Evolutionary conservation across 1,140 invertebrate species (phyloP).

Genomic region (Contarinia nasturtii): DNA sequence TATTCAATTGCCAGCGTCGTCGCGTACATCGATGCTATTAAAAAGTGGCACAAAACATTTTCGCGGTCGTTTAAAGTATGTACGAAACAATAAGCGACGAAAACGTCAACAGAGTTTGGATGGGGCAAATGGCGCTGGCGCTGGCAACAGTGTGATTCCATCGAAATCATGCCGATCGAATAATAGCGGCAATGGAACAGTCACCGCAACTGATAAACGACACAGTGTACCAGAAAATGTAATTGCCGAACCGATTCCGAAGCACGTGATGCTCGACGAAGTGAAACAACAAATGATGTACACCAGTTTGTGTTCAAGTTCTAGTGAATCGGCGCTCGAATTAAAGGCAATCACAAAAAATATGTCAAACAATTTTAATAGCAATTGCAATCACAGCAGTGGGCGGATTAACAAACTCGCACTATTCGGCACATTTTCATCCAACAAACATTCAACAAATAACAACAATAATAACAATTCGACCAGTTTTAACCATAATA

Average conservation of each 20-base stretch:
- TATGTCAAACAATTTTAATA: constrained; percentile 8
- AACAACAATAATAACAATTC: constrained; percentile 21
- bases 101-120: constrained; percentile 15
- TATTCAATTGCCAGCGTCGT: neutral
- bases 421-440: no score
- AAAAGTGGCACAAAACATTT: neutral
- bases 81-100: constrained; percentile 3
- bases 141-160: constrained; percentile 11
- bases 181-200: no score
- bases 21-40: no score
- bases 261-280: constrained; percentile 71
- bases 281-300: constrained; percentile 49
- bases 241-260: constrained; percentile 39
- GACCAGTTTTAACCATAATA: constrained; percentile 7
- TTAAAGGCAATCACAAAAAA: neutral
- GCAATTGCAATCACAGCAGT: constrained; percentile 22
- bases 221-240: constrained; percentile 28
- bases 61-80: constrained; percentile 1
- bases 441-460: constrained; percentile 5
- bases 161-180: neutral
- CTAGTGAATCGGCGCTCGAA: neutral
- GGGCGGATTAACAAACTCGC: constrained; percentile 19
- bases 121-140: constrained; percentile 19
- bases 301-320: constrained; percentile 53
- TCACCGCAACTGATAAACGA: constrained; percentile 20